Base-by-base conservation (phyloP, 2,888 invertebrate genomes). In the Tethea ocularis region DNA sequence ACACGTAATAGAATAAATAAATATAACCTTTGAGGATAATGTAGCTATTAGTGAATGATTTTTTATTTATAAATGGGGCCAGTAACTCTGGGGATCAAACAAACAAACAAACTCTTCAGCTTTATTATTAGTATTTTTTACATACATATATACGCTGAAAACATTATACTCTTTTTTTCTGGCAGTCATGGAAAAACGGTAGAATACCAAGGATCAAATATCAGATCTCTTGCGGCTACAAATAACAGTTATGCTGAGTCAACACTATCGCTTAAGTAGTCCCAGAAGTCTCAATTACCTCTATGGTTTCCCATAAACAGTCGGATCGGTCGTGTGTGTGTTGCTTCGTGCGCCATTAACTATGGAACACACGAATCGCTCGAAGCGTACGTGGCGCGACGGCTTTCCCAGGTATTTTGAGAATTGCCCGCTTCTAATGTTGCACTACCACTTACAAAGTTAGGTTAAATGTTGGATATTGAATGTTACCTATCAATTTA, bases 231-330 rank as follows among this genome's bases (percentile, higher is more conserved):
- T 57, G 56, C 57, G 53, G 36, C 54, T 61, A 68, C 54, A 62
- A 68, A 74, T 68, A 77, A 78, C 81, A 73, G 77, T 82, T 78
- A 79, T 78, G 74, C 59, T 73, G 67, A 82, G 80, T 84, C 82
- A 81, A 86, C 82, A 77, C 72, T 71, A 72, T 67, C 67, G 61
- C 68, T 75, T 80, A 79, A 80, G 72, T 77, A 78, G 71, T 77
- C 72, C 74, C 81, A 85, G 85, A 83, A 84, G 78, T 82, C 77
- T 78, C 77, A 77, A 77, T 77, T 75, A 74, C 74, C 52, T 58
- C 52, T 64, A 74, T 73, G 78, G 83, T 84, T 88, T 89, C 89
- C 89, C 89, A 89, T 88, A 87, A 80, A 74, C 77, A 74, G 58
- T 70, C 68, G 80, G 75, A 74, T 72, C 78, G 72, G 73, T 75